Percentiles rank a stretch among this genome's conserved stretches.
phyloP scores from a whole-genome alignment of 2,113 vertebrate species.

The Tyto alba region DNA sequence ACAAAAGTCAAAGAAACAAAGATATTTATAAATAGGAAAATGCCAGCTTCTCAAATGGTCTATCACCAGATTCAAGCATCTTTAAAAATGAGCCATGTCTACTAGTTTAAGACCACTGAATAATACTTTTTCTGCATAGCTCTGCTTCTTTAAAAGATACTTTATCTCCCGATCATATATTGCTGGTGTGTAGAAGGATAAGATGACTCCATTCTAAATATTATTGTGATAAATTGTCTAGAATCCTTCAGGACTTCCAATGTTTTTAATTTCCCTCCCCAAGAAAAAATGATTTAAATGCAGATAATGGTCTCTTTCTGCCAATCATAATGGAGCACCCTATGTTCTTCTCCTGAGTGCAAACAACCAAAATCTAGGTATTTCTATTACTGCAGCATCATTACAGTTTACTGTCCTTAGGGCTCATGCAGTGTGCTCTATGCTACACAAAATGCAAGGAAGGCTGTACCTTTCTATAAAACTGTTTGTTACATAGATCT shows the following conservation, averaged over 20 bases:
- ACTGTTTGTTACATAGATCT: not conserved
- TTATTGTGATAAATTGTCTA: not conserved
- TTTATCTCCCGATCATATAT: not conserved
- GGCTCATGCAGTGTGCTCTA: not conserved
- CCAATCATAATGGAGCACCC: not conserved
- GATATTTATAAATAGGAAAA: slow-evolving; percentile 17
- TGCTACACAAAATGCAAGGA: not conserved
- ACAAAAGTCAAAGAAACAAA: slow-evolving; percentile 12
- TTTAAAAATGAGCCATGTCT: not conserved
- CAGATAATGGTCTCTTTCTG: not conserved
- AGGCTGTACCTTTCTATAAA: not conserved
- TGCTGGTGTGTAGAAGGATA: not conserved
- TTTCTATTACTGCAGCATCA: not conserved
- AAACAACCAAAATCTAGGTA: not conserved
- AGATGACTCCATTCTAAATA: not conserved
- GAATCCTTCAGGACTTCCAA: not conserved
- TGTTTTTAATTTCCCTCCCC: not conserved
- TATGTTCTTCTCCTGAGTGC: not conserved
- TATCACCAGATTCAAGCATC: not conserved
- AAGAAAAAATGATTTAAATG: not conserved
- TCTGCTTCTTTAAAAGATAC: not conserved
- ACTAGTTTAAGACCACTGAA: not conserved
- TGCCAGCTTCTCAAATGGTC: not conserved
- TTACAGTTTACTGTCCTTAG: not conserved
- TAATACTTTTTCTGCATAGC: not conserved